phyloP scores from a whole-genome alignment of 2,797 vertebrate species.

The Clamator glandarius region DNA sequence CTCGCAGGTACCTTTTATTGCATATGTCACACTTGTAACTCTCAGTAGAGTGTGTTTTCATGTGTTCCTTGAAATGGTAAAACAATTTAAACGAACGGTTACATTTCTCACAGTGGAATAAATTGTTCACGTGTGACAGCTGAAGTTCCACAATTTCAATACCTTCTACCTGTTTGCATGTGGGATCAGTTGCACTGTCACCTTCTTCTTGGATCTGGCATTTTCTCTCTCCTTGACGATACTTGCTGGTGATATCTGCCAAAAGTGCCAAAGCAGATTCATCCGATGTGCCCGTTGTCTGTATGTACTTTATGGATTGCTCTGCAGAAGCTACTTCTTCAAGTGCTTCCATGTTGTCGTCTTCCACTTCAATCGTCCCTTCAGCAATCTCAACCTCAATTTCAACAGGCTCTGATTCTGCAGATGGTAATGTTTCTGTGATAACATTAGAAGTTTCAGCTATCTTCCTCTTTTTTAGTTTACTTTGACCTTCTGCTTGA shows the following conservation, averaged over 20 bases:
- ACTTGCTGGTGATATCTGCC: conserved; percentile 98
- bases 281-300: conserved; percentile 84
- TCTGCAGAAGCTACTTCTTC: conserved; percentile 88
- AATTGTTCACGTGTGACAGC: conserved; percentile 93
- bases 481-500: conserved; percentile 74
- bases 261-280: conserved; percentile 95
- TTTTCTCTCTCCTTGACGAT: conserved; percentile 89
- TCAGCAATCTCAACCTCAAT: conserved; percentile 92
- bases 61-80: conserved; percentile 98
- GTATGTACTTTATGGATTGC: conserved; percentile 84
- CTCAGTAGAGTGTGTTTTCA: conserved; percentile 93
- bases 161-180: conserved; percentile 91
- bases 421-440: conserved; percentile 89
- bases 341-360: conserved; percentile 76
- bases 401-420: conserved; percentile 90
- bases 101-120: conserved; percentile 96
- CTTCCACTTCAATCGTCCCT: conserved; percentile 86
- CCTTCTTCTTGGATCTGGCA: conserved; percentile 80
- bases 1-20: conserved; percentile 93
- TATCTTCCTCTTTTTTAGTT: conserved; percentile 91
- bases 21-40: conserved; percentile 92
- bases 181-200: conserved; percentile 81
- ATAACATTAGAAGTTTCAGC: conserved; percentile 94
- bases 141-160: conserved; percentile 97
- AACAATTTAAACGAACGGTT: conserved; percentile 96